phyloP scores from a whole-genome alignment of 2,113 vertebrate species.

The Lagenorhynchus albirostris region DNA sequence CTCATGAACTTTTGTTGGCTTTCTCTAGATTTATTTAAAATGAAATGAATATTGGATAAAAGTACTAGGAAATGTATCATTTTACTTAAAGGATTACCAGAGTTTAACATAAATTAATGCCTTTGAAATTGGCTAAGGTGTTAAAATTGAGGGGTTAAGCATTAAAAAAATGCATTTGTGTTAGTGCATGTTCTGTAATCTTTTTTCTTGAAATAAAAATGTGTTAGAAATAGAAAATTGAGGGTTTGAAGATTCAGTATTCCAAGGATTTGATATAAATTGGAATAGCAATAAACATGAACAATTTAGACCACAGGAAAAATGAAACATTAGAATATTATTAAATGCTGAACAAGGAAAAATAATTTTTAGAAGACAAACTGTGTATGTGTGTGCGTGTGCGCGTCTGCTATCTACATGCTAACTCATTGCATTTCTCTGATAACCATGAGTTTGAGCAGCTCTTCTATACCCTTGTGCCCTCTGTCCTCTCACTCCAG shows the following conservation, averaged over 20 bases:
- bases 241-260: background rate
- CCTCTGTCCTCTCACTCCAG: background rate
- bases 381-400: too few relatives aligned
- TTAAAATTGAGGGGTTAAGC: background rate
- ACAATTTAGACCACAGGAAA: background rate
- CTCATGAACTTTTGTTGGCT: background rate
- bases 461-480: background rate
- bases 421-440: background rate
- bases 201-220: background rate
- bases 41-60: constrained; percentile 15
- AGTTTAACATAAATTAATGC: constrained; percentile 18
- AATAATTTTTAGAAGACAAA: background rate
- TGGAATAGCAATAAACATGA: background rate
- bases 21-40: constrained; percentile 40
- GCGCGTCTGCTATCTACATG: rapidly evolving
- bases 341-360: background rate
- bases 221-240: background rate
- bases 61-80: background rate
- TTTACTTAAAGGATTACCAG: constrained; percentile 26
- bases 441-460: background rate
- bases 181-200: background rate
- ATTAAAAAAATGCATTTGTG: background rate
- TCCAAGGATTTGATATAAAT: background rate
- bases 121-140: background rate
- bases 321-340: background rate